Percentiles rank a stretch among this genome's conserved stretches.
These are phyloP conservation scores for Lithophane semibrunnea DNA, from an alignment of 2,888 invertebrate species.

Conservation along the genomic window DNA sequence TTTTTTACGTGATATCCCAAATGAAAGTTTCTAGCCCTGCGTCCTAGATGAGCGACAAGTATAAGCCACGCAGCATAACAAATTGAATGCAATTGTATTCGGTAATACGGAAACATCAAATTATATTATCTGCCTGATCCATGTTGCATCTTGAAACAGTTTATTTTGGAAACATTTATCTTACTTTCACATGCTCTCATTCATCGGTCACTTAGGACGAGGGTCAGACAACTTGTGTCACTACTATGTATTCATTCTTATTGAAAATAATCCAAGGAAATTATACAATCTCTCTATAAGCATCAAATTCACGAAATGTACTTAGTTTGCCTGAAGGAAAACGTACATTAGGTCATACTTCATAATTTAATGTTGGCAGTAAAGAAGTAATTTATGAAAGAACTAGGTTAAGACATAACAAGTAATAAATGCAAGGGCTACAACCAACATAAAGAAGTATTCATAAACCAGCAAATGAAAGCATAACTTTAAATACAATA, in stretches of 20 bases:
- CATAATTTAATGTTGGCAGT: not conserved
- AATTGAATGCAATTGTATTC: not conserved
- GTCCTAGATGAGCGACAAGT: conserved; percentile 32
- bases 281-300: not conserved
- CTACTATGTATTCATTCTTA: not conserved
- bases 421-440: conserved; percentile 20
- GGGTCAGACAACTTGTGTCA: not conserved
- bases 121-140: not conserved
- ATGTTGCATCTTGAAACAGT: not conserved
- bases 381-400: conserved; percentile 19
- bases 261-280: not conserved
- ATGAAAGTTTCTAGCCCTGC: conserved; percentile 7
- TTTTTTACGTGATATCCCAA: not conserved
- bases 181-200: not conserved
- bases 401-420: conserved; percentile 22
- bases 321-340: conserved; percentile 1
- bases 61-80: not conserved
- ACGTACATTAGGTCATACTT: not conserved
- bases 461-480: conserved; percentile 19
- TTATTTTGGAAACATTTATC: not conserved
- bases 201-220: conserved; percentile 32
- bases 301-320: not conserved
- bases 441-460: conserved; percentile 5
- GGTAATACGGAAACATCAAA: not conserved
- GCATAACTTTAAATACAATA: conserved; percentile 5